Evolutionary conservation across 2,888 invertebrate species (phyloP).

Genomic region (Spilosoma lubricipeda): DNA sequence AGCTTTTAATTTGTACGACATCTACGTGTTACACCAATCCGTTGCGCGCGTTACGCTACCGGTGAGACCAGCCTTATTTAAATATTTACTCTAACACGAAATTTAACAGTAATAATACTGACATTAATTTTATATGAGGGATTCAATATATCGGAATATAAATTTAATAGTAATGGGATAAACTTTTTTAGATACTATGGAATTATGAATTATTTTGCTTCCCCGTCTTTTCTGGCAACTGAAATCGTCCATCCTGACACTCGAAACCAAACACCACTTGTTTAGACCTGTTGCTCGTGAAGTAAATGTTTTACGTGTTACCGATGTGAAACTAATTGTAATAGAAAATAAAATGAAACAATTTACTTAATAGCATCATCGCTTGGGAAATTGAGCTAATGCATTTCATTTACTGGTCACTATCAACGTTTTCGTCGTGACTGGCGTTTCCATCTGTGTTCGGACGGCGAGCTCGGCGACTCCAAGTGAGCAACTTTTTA

Average conservation of each 20-base stretch:
- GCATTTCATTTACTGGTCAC: conserved; percentile 51
- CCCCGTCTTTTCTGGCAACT: conserved; percentile 80
- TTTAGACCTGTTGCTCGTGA: conserved; percentile 64
- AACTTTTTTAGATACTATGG: conserved; percentile 59
- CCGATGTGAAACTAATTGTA: conserved; percentile 46
- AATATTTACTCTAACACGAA: conserved; percentile 65
- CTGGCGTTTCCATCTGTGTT: conserved; percentile 49
- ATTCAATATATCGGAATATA: conserved; percentile 67
- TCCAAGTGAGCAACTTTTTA: conserved; percentile 36
- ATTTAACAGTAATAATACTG: conserved; percentile 78
- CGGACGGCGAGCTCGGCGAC: conserved; percentile 49
- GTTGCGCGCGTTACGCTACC: background rate
- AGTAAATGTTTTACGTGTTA: conserved; percentile 70
- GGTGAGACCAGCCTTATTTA: conserved; percentile 37
- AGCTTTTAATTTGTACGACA: background rate
- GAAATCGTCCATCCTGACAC: conserved; percentile 80
- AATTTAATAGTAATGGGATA: conserved; percentile 60
- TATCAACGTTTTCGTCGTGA: conserved; percentile 69
- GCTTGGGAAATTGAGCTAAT: conserved; percentile 48
- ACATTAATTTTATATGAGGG: conserved; percentile 58
- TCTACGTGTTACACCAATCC: background rate
- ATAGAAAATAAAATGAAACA: conserved; percentile 46
- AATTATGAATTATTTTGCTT: conserved; percentile 68
- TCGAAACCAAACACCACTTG: conserved; percentile 75
- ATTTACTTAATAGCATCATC: conserved; percentile 30